These are phyloP conservation scores for Caerostris extrusa DNA, from an alignment of 1,140 invertebrate species.

Conservation along the genomic window DNA sequence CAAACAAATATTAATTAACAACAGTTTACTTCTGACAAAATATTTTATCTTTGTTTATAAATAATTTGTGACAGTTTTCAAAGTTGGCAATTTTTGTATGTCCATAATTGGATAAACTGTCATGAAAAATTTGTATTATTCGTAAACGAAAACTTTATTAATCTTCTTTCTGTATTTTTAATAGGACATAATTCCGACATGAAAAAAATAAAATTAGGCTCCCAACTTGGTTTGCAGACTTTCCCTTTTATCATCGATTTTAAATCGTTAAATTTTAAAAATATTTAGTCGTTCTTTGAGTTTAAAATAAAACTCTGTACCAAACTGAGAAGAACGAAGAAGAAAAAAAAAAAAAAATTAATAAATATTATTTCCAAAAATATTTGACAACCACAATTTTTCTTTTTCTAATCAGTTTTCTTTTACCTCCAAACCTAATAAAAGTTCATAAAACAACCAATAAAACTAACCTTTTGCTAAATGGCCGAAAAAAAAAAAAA, in stretches of 20 bases:
- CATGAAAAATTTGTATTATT: too few species aligned
- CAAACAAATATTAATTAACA: too few species aligned
- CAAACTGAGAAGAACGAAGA: background rate
- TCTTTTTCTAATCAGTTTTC: background rate
- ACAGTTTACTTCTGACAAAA: too few species aligned
- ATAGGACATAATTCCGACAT: background rate
- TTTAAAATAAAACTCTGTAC: background rate
- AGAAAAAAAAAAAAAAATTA: too few species aligned
- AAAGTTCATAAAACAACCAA: background rate
- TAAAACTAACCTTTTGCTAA: background rate
- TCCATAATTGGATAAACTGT: too few species aligned
- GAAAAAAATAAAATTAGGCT: background rate
- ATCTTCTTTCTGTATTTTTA: background rate
- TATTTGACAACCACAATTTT: slow-evolving; percentile 15
- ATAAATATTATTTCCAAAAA: too few species aligned
- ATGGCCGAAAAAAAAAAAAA: background rate
- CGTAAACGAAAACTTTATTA: background rate
- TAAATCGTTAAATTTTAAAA: background rate
- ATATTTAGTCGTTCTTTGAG: background rate
- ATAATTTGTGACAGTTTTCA: too few species aligned
- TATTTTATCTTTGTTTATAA: too few species aligned
- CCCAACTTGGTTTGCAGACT: background rate
- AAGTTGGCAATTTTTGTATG: too few species aligned
- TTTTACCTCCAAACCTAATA: background rate
- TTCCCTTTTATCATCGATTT: background rate